These are phyloP conservation scores for Callinectes sapidus DNA, from an alignment of 2,888 invertebrate species.

Conservation along the genomic window DNA sequence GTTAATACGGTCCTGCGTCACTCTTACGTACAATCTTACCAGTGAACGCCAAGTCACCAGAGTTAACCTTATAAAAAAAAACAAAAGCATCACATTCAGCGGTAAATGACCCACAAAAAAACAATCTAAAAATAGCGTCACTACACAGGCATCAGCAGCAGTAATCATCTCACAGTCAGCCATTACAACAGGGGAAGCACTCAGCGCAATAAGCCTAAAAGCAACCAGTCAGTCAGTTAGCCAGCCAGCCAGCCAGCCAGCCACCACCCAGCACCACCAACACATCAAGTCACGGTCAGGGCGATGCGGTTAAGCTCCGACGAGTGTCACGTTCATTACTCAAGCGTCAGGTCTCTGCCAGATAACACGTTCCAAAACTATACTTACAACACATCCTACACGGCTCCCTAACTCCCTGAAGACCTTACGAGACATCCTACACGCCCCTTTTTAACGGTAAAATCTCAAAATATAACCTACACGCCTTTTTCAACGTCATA, in stretches of 20 bases:
- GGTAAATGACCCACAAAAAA: no score
- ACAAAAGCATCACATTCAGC: neutral
- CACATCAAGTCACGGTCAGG: neutral
- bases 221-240: neutral
- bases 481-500: no score
- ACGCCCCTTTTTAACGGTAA: no score
- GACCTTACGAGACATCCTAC: no score
- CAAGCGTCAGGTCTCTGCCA: neutral
- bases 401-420: neutral
- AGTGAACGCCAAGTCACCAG: neutral
- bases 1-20: neutral
- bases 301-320: neutral
- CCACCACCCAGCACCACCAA: neutral
- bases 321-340: neutral
- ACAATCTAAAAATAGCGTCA: neutral
- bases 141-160: neutral
- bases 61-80: neutral
- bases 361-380: neutral
- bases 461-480: no score
- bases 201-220: neutral
- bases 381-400: neutral
- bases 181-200: neutral
- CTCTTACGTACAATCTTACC: neutral
- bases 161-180: neutral
- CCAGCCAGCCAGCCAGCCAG: no score